These are phyloP conservation scores for Acheta domesticus DNA, from an alignment of 2,888 invertebrate species.

Conservation along the genomic window DNA sequence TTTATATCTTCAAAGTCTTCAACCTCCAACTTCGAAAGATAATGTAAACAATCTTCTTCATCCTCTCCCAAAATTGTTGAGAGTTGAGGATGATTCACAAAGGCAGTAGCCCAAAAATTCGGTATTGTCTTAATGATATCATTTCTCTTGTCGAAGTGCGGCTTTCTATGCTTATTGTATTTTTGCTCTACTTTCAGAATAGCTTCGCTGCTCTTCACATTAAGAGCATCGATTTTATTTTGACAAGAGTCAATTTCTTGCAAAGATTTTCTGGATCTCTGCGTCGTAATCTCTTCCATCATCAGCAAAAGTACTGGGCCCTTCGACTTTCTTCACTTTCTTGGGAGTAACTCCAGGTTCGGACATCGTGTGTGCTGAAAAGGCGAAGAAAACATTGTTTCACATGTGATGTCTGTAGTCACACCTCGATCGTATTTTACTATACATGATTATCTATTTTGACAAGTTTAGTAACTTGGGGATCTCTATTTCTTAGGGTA, in stretches of 20 bases:
- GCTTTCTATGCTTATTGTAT: conserved; percentile 74
- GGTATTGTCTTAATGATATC: conserved; percentile 73
- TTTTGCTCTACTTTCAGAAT: conserved; percentile 79
- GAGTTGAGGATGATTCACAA: conserved; percentile 83
- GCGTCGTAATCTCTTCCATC: conserved; percentile 51
- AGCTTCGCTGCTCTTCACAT: conserved; percentile 80
- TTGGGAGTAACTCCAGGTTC: conserved; percentile 43
- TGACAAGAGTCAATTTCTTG: conserved; percentile 79
- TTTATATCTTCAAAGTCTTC: conserved; percentile 85
- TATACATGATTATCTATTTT: not conserved
- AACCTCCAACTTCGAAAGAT: conserved; percentile 69
- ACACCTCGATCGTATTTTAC: conserved; percentile 19
- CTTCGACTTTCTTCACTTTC: conserved; percentile 44
- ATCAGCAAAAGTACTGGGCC: conserved; percentile 29
- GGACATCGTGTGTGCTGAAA: conserved; percentile 27
- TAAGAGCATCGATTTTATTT: conserved; percentile 75
- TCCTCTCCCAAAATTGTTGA: conserved; percentile 75
- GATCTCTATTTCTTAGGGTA: too few species aligned
- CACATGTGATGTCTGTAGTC: not conserved
- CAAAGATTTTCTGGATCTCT: conserved; percentile 61
- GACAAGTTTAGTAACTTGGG: too few species aligned
- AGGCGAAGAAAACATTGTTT: not conserved
- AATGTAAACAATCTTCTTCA: conserved; percentile 75
- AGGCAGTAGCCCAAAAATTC: conserved; percentile 81
- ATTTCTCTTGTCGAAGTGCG: conserved; percentile 71